Evolutionary conservation across 1,140 invertebrate genomes (phyloP).

Genomic region (Aphelenchoides besseyi): DNA sequence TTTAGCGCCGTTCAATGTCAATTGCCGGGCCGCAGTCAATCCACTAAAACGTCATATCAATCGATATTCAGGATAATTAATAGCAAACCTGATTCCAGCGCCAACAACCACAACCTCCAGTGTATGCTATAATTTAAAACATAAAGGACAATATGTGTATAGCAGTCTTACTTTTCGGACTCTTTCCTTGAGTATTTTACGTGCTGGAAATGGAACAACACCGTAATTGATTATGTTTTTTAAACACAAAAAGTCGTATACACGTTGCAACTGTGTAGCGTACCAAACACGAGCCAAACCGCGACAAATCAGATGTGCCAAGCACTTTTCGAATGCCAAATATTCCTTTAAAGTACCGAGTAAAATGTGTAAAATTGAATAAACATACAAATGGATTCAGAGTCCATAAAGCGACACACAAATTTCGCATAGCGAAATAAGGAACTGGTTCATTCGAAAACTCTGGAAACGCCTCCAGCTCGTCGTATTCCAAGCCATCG

Average conservation of each 20-base stretch:
- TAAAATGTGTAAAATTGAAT: conserved; percentile 19
- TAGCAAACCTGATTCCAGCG: conserved; percentile 60
- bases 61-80: no score
- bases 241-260: conserved; percentile 63
- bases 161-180: background rate
- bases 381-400: conserved; percentile 64
- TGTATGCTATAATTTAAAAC: conserved; percentile 19
- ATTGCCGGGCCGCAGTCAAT: conserved; percentile 64
- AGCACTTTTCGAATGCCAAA: conserved; percentile 63
- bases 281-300: conserved; percentile 64
- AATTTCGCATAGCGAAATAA: conserved; percentile 65
- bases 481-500: conserved; percentile 64
- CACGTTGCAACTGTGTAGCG: conserved; percentile 55
- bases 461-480: conserved; percentile 63
- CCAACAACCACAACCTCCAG: conserved; percentile 65
- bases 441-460: conserved; percentile 61
- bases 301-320: conserved; percentile 63
- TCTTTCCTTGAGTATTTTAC: conserved; percentile 13
- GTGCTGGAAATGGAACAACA: conserved; percentile 26
- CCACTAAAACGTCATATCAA: no score
- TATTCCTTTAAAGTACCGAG: conserved; percentile 62
- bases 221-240: conserved; percentile 65
- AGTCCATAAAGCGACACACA: conserved; percentile 65
- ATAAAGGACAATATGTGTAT: conserved; percentile 13
- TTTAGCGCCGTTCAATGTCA: conserved; percentile 64